Base-by-base conservation (phyloP, 2,113 vertebrate species). In the Phylloscopus trochilus region DNA sequence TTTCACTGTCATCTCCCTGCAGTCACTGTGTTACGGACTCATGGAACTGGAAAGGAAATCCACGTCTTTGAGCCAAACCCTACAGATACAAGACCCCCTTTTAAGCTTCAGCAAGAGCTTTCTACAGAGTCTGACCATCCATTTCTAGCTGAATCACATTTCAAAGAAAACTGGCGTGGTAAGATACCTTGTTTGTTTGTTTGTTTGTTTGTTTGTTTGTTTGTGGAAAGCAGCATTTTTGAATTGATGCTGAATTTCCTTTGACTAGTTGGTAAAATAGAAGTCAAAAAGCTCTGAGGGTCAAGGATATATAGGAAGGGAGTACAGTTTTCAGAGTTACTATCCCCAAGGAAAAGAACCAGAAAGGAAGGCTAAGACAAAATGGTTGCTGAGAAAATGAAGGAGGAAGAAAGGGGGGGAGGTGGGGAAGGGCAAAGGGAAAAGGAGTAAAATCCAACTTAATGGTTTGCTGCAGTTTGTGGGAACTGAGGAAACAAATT, bases 401-500 rank as follows among this genome's bases (percentile, higher is more conserved):
- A 79, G 28, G 1, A 13, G 20, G 20, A 33, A 21, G 23, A 30
- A 17, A 18, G 14, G 2, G 2, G 6, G 6, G 16, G 7, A 7
- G 16, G 12, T 4, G 1, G 0, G 1, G 21, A 7, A 26, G 19
- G 4, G 10, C 0, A 3, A 37, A 37, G 53, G 66, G 66, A n/a
- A 53, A 73, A 66, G 39, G 26, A 79, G 24, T 19, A 59, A 92
- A 91, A 81, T 92, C 83, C 82, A 66, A 87, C 43, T 83, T 93
- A 87, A 92, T 92, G 66, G 77, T 60, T 93, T 84, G 76, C 73
- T 95, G 83, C 83, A 92, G 69, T 83, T 93, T 78, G 55, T 53
- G 89, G 46, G 33, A 70, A 90, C 51, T 60, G 46, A 93, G 79
- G 72, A 96, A 97, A 92, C 83, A 91, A 94, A 94, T 60, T 79